Evolutionary conservation across 1,140 invertebrate species (phyloP), one percentile per base, ranked within the genome.

Genomic region (Neuroterus valhalla): DNA sequence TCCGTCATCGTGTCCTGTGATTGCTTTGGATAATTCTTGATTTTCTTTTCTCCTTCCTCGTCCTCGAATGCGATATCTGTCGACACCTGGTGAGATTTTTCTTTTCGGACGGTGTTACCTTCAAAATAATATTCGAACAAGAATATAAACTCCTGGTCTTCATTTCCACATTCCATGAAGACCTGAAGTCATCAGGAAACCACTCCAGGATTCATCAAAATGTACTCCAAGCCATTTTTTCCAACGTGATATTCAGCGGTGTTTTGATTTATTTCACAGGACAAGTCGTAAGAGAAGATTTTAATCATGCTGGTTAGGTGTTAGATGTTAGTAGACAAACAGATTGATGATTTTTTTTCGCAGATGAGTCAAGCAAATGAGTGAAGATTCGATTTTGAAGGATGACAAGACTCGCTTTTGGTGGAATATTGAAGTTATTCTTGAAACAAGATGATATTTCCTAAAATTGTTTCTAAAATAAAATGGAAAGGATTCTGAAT

Each of bases 81-180:
- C 1, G n/a, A 62, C 23, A 42, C 46, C 46, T 66, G 55, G 43
- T 50, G 71, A 70, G 15, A 11, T 52, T 72, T 43, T 43, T 71
- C 78, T 78, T 77, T 80, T 74, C 69, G 68, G 21, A 71, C 68
- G 77, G 50, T 68, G 82, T 84, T 86, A 88, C 87, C 87, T 88
- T 87, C 84, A 85, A 88, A 84, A 86, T 42, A 70, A 42, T 66
- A 71, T 31, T 62, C 31, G 26, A 31, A 2, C 55, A 62, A 62
- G 5, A 62, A 62, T 62, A 31, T 62, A 62, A 62, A 14, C 26
- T 23, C 26, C 21, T 4, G 26, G 2, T 62, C n/a, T 5, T 62
- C 26, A 62, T 17, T 15, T 62, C 31, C 12, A 31, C 26, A 62
- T 17, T 48, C 17, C 46, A 17, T 15, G 46, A 48, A 48, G 46